Percentiles rank a stretch among this genome's conserved stretches.
These are phyloP conservation scores for Drosophila nigricruria DNA, from an alignment of 2,888 invertebrate genomes.

Conservation along the genomic window DNA sequence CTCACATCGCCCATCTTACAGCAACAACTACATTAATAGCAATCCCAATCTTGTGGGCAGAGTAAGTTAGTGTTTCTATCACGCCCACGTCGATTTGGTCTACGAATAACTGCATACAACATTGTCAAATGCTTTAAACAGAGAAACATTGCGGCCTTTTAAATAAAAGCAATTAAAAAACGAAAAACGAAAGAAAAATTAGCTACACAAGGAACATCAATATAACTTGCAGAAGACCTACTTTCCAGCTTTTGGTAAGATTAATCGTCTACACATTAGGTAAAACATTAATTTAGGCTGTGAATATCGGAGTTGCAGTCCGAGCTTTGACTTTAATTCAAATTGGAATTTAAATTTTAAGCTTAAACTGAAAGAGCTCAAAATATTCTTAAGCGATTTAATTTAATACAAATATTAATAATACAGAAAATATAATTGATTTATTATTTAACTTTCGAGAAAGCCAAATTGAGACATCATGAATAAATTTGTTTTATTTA, in stretches of 20 bases:
- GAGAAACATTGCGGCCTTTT: background rate
- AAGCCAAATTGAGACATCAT: no score
- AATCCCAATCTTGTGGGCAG: conserved; percentile 19
- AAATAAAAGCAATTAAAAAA: background rate
- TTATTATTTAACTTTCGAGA: no score
- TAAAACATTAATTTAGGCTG: background rate
- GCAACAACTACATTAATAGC: conserved; percentile 15
- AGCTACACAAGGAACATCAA: background rate
- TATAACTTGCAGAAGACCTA: background rate
- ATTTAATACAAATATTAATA: no score
- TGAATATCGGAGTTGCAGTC: background rate
- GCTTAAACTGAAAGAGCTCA: background rate
- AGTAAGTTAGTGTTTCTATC: conserved; percentile 6
- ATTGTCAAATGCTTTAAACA: background rate
- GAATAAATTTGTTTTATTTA: no score
- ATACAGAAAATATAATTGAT: no score
- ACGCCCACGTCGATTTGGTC: background rate
- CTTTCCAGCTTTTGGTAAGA: background rate
- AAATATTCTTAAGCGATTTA: no score
- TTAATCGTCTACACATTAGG: background rate
- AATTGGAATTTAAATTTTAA: no score
- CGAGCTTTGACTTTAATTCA: no score
- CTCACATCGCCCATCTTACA: conserved; percentile 1
- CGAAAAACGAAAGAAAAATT: background rate
- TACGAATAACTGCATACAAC: conserved; percentile 4